Conservation (phyloP, 2,113 vertebrate species). For the Beaufortia kweichowensis region DNA sequence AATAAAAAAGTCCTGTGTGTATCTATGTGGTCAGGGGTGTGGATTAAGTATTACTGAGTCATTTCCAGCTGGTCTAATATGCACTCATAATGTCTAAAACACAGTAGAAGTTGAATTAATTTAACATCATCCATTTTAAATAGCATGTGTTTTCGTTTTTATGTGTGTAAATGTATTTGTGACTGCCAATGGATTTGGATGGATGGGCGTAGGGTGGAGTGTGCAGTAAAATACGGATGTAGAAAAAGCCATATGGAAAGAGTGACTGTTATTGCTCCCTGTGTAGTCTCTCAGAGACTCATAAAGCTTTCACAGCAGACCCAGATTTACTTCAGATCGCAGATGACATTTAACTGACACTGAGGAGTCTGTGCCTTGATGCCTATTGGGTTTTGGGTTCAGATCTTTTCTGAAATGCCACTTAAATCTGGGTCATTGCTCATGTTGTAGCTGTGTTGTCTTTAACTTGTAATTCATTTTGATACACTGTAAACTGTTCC, state of each 20-base stretch:
- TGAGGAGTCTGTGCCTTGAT: not conserved
- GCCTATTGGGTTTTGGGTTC: not conserved
- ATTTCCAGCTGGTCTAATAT: conserved; percentile 34
- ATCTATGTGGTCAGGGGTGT: conserved; percentile 15
- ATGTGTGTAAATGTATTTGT: conserved; percentile 13
- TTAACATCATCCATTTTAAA: conserved; percentile 26
- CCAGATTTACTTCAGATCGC: not conserved
- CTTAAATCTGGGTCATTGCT: conserved; percentile 20
- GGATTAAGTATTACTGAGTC: not conserved
- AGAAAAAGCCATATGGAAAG: conserved; percentile 41
- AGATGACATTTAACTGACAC: not conserved
- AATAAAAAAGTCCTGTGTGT: not conserved
- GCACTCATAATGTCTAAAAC: conserved; percentile 24
- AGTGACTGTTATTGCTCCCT: conserved; percentile 39
- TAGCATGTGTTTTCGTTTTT: conserved; percentile 20
- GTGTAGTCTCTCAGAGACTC: conserved; percentile 11
- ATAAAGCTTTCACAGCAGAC: not conserved
- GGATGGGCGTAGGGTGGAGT: conserved; percentile 41
- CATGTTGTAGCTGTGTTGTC: no score
- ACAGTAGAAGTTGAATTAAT: conserved; percentile 18
- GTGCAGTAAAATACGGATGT: conserved; percentile 32
- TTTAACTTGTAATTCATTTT: not conserved
- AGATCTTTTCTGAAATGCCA: not conserved
- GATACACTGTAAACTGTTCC: not conserved
- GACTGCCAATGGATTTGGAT: conserved; percentile 37